Base-by-base conservation (phyloP, 2,113 vertebrate genomes). In the Pontoporia blainvillei region DNA sequence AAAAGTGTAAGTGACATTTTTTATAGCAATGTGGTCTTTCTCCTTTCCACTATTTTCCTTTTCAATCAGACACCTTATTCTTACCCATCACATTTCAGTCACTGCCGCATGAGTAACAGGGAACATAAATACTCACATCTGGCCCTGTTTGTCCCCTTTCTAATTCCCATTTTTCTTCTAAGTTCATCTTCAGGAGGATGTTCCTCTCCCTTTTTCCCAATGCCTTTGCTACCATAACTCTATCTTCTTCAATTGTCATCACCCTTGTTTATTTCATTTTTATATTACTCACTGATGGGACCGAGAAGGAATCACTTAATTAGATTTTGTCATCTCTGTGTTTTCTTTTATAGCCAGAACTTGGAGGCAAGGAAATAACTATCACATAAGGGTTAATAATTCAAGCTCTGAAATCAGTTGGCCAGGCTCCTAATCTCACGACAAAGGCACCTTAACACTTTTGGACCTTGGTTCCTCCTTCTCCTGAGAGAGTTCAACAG, bases 11-110 rank as follows among this genome's bases (percentile, higher is more conserved):
- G 69, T 89, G 71, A 44, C 25, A n/a, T 90, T 87, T 93, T 92
- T 92, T 97, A 90, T 82, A 96, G 52, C 54, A 62, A 86, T n/a
- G 31, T 1, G 0, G 76, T 94, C 59, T 87, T 94, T 94, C 20
- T 82, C 71, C 82, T 97, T 82, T 91, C 59, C 71, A 90, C 81
- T 59, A 7, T 87, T 92, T 97, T 83, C 83, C 59, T 92, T 95
- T 96, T 86, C 89, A 79, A n/a, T 96, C 79, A 88, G 84, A 90
- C 49, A 67, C 73, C 75, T 96, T 76, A 82, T 86, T 95, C 39
- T 78, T 67, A 54, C 34, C 57, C 21, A 81, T 67, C 69, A 66
- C 75, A 64, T 67, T 92, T 92, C 90, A 72, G 61, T 81, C 86
- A 34, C 79, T 88, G 81, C 31, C 34, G 14, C 61, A 13, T 46